Conservation (phyloP, 92 coral and sea anemone genomes). For the Epizoanthus stellaris region DNA sequence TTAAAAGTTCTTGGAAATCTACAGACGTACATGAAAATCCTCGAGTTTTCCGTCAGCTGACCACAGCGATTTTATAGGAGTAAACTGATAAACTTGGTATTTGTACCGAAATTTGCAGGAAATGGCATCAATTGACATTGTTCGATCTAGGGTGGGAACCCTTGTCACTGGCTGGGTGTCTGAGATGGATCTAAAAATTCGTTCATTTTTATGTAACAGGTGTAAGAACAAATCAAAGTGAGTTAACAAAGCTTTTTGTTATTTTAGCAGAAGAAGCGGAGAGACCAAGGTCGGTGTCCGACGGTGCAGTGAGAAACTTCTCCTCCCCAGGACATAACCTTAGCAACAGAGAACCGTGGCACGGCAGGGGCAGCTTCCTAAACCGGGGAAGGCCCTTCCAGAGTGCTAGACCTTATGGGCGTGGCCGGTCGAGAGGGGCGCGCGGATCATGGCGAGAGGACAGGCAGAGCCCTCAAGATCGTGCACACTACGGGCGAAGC, state of each 20-base stretch:
- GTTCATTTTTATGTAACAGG: background rate
- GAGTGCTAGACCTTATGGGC: conserved; percentile 5
- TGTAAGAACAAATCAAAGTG: background rate
- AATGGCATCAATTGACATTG: too few species aligned
- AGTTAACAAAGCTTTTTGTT: background rate
- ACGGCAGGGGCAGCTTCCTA: background rate
- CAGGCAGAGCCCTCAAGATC: background rate
- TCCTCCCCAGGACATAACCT: background rate
- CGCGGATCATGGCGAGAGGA: background rate
- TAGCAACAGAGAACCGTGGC: background rate
- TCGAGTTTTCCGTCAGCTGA: too few species aligned
- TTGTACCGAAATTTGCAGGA: too few species aligned
- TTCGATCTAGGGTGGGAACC: too few species aligned
- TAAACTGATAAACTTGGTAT: too few species aligned
- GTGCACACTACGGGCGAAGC: conserved; percentile 33
- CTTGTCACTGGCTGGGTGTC: too few species aligned
- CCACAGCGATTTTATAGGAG: too few species aligned
- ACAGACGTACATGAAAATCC: too few species aligned
- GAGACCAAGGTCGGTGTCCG: conserved; percentile 21
- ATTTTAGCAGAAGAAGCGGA: conserved; percentile 24
- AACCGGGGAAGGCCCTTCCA: background rate
- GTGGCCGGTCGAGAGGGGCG: conserved; percentile 22
- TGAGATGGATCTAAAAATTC: background rate
- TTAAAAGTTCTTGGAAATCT: too few species aligned
- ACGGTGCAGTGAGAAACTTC: background rate